Base-by-base conservation (phyloP, 2,113 vertebrate species). In the Donacobius atricapilla region DNA sequence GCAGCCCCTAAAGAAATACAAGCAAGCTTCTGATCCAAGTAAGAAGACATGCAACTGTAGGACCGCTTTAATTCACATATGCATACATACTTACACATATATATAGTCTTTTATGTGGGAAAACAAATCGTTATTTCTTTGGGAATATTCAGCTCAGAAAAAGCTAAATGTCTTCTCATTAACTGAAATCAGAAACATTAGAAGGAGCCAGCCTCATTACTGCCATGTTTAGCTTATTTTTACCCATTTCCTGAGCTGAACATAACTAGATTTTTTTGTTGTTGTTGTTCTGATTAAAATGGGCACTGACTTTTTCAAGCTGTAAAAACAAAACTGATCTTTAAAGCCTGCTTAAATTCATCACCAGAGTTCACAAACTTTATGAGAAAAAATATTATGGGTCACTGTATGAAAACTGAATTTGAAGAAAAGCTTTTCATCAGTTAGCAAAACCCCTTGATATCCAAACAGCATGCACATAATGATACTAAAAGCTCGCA, bases 401-500 rank as follows among this genome's bases (percentile, higher is more conserved):
- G 91, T 93, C 95, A 97, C 48, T 92, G 64, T 90, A 85, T 79
- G 92, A 88, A 96, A 96, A 96, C 39, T 54, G 68, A 70, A 92
- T 97, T 95, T 90, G 44, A 94, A 95, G 94, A 87, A 78, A 87
- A 90, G 48, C 63, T 83, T 97, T 92, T 94, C 56, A 81, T 96
- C 76, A 94, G 92, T 80, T 92, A 94, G 91, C 72, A 90, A 96
- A 97, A 69, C 66, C 91, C 95, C 87, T 78, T 90, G 60, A 83
- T 93, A 92, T 66, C 93, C 37, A 95, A 92, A 81, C 47, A 92
- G 78, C 86, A 93, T 31, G 56, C 88, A 92, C 92, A 95, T 81
- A 97, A 97, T 89, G 96, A 97, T 83, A 96, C 93, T 98, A 97
- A 97, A 97, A 96, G 89, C 94, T 92, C 6, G 1, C 94, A 94